Percentiles rank a stretch among this genome's conserved stretches.
phyloP scores from a whole-genome alignment of 2,888 invertebrate genomes.

The Amiota mariae region DNA sequence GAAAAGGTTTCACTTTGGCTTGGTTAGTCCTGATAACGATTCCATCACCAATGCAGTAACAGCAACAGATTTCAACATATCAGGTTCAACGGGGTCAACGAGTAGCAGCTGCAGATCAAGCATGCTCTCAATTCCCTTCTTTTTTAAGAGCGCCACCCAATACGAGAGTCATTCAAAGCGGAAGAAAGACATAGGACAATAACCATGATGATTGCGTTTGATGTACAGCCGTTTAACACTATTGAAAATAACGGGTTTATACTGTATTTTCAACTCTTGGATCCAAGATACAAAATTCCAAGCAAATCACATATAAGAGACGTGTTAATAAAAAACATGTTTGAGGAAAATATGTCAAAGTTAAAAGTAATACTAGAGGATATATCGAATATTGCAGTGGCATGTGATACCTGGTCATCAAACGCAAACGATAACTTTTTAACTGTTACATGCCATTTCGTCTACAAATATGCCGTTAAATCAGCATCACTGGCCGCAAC shows the following conservation, averaged over 20 bases:
- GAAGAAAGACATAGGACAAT: constrained; percentile 24
- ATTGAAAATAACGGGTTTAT: constrained; percentile 62
- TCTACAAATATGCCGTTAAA: constrained; percentile 23
- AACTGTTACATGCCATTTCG: constrained; percentile 25
- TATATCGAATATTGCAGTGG: too few relatives aligned
- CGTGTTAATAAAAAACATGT: constrained; percentile 29
- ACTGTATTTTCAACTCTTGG: constrained; percentile 17
- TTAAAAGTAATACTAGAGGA: too few relatives aligned
- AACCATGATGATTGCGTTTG: constrained; percentile 37
- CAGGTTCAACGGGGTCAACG: constrained; percentile 9
- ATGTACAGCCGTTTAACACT: constrained; percentile 60
- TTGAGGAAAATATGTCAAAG: too few relatives aligned
- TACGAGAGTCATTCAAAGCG: constrained; percentile 11
- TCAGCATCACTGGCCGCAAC: too few relatives aligned
- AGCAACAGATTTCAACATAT: not conserved
- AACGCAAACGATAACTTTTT: constrained; percentile 28
- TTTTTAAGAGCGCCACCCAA: constrained; percentile 16
- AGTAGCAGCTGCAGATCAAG: constrained; percentile 26
- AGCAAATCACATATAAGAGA: constrained; percentile 51
- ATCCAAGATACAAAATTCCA: constrained; percentile 42
- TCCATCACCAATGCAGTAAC: not conserved
- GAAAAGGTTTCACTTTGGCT: not conserved
- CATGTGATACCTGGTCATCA: constrained; percentile 20
- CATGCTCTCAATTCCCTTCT: constrained; percentile 3
- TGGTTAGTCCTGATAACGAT: not conserved